Conservation (phyloP, 2,797 vertebrate genomes). For the Knipowitschia caucasica region DNA sequence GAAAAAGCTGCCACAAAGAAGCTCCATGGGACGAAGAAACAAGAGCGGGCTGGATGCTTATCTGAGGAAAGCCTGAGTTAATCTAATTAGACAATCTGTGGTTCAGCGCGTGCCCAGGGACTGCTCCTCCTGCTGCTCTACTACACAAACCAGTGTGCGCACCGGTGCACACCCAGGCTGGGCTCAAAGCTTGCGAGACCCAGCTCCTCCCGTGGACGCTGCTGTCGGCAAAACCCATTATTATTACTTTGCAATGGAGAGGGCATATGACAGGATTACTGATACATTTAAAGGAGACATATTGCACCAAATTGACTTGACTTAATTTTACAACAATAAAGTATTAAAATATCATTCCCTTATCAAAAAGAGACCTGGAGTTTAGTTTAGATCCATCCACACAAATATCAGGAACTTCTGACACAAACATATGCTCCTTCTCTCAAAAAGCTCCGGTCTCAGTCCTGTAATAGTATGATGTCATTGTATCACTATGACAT, state of each 20-base stretch:
- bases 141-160: conserved; percentile 5
- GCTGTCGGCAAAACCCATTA: neutral
- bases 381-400: too few species aligned
- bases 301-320: too few species aligned
- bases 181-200: conserved; percentile 2
- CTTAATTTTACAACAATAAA: too few species aligned
- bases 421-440: too few species aligned
- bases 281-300: too few species aligned
- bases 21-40: conserved; percentile 70
- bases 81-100: conserved; percentile 88
- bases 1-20: conserved; percentile 26
- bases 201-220: neutral
- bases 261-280: too few species aligned
- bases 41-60: conserved; percentile 85
- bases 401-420: too few species aligned
- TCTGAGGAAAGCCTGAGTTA: conserved; percentile 87
- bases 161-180: neutral
- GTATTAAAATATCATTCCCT: too few species aligned
- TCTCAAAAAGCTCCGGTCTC: too few species aligned
- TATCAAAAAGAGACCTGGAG: too few species aligned
- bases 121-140: conserved; percentile 38
- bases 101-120: conserved; percentile 58
- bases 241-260: neutral
- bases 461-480: too few species aligned
- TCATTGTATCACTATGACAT: too few species aligned